Percentiles rank a stretch among this genome's conserved stretches.
phyloP scores from a whole-genome alignment of 2,113 vertebrate species.

The Amia ocellicauda region DNA sequence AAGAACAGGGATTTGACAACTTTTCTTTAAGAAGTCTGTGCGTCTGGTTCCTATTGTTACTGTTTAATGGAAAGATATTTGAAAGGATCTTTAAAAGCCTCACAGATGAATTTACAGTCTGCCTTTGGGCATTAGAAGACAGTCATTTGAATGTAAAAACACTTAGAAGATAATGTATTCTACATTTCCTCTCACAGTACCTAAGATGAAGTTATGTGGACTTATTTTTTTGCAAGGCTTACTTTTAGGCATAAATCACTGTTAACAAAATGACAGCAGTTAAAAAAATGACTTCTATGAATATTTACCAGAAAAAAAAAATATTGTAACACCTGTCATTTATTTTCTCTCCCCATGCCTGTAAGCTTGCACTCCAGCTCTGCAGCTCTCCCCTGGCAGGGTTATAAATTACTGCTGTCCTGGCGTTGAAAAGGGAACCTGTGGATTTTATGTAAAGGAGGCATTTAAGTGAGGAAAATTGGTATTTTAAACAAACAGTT shows the following conservation, averaged over 20 bases:
- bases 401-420: background rate
- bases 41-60: slow-evolving; percentile 1
- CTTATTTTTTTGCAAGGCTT: slow-evolving; percentile 23
- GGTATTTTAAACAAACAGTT: background rate
- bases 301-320: slow-evolving; percentile 31
- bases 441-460: background rate
- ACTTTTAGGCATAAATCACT: slow-evolving; percentile 37
- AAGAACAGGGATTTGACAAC: no score
- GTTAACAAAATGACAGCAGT: slow-evolving; percentile 32
- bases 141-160: slow-evolving; percentile 28
- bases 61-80: background rate
- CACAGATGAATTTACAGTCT: background rate
- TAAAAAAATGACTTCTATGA: slow-evolving; percentile 24
- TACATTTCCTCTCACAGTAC: slow-evolving; percentile 9
- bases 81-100: slow-evolving; percentile 7
- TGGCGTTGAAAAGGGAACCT: background rate
- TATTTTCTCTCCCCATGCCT: background rate
- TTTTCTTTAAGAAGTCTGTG: background rate
- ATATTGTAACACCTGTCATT: slow-evolving; percentile 23
- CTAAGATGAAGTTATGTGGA: slow-evolving; percentile 28
- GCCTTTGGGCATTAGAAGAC: background rate
- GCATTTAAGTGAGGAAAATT: background rate
- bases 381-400: background rate
- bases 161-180: slow-evolving; percentile 31
- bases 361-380: background rate